Percentiles rank a stretch among this genome's conserved stretches.
Conservation (phyloP, 2,888 invertebrate genomes). For the Erebia epiphron region DNA sequence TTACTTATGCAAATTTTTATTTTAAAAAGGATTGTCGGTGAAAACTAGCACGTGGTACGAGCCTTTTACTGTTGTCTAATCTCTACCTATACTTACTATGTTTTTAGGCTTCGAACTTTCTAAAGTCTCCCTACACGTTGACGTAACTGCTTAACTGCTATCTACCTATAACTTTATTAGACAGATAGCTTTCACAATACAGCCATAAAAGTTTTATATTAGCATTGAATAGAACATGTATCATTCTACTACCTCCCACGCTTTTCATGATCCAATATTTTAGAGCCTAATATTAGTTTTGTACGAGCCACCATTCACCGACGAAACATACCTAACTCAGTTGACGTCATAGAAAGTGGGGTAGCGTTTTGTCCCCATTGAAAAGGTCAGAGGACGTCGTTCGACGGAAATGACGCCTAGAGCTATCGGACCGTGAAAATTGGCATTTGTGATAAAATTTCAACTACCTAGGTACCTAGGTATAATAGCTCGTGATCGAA, state of each 20-base stretch:
- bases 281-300: slow-evolving; percentile 24
- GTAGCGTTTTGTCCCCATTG: slow-evolving; percentile 43
- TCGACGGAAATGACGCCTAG: slow-evolving; percentile 45
- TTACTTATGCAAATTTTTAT: neutral
- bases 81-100: neutral
- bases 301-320: slow-evolving; percentile 17
- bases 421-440: slow-evolving; percentile 34
- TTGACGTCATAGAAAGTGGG: slow-evolving; percentile 42
- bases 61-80: neutral
- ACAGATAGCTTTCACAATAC: slow-evolving; percentile 2
- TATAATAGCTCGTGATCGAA: too few species aligned
- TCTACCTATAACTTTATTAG: neutral
- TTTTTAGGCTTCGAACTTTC: neutral
- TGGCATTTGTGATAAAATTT: slow-evolving; percentile 24
- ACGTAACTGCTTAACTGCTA: neutral
- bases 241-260: slow-evolving; percentile 13
- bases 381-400: slow-evolving; percentile 47
- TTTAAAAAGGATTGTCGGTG: neutral
- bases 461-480: neutral
- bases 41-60: neutral
- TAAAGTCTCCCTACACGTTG: neutral
- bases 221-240: slow-evolving; percentile 10
- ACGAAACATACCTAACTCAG: slow-evolving; percentile 28
- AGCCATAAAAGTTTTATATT: slow-evolving; percentile 8
- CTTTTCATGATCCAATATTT: slow-evolving; percentile 26